Conservation (phyloP, 2,888 invertebrate genomes). For the Agriopis leucophaearia region DNA sequence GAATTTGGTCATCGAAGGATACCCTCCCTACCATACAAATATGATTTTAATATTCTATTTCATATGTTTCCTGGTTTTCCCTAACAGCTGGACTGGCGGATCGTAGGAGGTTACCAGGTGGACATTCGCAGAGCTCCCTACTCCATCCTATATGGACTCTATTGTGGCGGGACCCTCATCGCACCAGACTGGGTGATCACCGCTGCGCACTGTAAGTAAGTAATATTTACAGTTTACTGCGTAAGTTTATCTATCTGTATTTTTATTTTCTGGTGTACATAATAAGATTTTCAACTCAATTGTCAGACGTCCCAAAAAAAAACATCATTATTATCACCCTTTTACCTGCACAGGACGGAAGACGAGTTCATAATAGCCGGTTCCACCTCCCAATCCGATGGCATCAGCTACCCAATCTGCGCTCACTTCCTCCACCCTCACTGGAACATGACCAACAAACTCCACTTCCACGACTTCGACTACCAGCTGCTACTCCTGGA, state of each 20-base stretch:
- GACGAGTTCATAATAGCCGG: conserved; percentile 68
- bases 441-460: conserved; percentile 56
- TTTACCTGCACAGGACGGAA: conserved; percentile 55
- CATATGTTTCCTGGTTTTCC: too few relatives aligned
- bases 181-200: conserved; percentile 78
- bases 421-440: conserved; percentile 73
- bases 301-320: too few relatives aligned
- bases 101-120: conserved; percentile 70
- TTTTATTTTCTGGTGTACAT: too few relatives aligned
- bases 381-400: conserved; percentile 61
- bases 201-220: conserved; percentile 79
- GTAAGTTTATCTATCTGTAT: too few relatives aligned
- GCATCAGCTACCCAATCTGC: conserved; percentile 63
- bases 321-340: too few relatives aligned
- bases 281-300: too few relatives aligned
- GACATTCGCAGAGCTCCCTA: conserved; percentile 68
- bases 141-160: conserved; percentile 73
- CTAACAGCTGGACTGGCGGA: conserved; percentile 66
- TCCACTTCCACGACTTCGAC: conserved; percentile 71
- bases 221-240: conserved; percentile 22
- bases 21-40: too few relatives aligned
- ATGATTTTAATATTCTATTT: too few relatives aligned
- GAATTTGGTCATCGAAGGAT: too few relatives aligned
- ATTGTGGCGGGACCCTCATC: conserved; percentile 74
- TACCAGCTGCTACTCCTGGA: conserved; percentile 75